phyloP scores from a whole-genome alignment of 2,888 invertebrate species.

The Heterodera filipjevi region DNA sequence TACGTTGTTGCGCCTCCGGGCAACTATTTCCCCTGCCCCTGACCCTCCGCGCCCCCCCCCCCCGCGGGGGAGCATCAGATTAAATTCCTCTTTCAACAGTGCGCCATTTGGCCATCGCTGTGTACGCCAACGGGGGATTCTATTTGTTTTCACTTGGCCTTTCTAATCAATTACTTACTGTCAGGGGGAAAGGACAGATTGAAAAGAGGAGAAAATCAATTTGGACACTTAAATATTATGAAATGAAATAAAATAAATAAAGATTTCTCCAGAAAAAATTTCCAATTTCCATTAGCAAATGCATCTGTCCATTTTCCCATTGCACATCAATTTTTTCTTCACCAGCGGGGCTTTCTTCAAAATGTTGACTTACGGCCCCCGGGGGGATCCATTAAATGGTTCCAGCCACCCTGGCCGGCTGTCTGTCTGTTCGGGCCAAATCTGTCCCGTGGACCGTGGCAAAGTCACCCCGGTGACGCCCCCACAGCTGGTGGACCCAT shows the following conservation, averaged over 20 bases:
- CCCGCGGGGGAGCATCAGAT: slow-evolving; percentile 1
- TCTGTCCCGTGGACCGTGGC: slow-evolving; percentile 13
- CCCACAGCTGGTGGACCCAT: neutral
- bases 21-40: too few relatives aligned
- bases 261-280: neutral
- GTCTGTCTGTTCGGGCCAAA: slow-evolving; percentile 1
- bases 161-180: neutral
- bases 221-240: too few relatives aligned
- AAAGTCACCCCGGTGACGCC: slow-evolving; percentile 2
- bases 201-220: neutral
- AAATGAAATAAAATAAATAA: too few relatives aligned
- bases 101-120: neutral
- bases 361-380: slow-evolving; percentile 3
- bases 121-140: neutral
- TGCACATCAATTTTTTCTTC: neutral
- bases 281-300: neutral
- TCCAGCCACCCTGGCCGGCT: neutral
- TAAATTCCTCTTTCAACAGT: slow-evolving; percentile 6
- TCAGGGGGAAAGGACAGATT: neutral
- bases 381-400: slow-evolving; percentile 12
- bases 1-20: neutral
- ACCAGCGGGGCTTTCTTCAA: neutral
- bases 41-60: neutral
- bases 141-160: neutral
- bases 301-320: neutral